phyloP scores from a whole-genome alignment of 92 coral and sea anemone species.

The Actinernus sp. region DNA sequence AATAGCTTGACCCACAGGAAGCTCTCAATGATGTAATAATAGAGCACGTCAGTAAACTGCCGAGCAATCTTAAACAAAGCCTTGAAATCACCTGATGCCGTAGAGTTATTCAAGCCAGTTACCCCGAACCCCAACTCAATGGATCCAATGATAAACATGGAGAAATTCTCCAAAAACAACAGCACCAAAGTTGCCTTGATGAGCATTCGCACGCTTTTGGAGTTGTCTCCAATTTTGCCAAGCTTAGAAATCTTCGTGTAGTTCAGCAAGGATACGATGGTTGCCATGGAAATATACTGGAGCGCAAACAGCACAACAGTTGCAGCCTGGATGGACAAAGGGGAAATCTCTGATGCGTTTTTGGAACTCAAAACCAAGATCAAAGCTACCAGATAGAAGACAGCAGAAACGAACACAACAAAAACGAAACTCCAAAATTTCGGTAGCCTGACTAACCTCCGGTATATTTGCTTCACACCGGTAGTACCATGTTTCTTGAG shows the following conservation, averaged over 20 bases:
- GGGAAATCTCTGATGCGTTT: not conserved
- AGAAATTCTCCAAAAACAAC: not conserved
- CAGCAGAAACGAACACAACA: not conserved
- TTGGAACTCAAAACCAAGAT: not conserved
- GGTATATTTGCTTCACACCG: not conserved
- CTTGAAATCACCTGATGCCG: not conserved
- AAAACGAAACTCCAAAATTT: slow-evolving; percentile 2
- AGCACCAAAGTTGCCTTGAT: not conserved
- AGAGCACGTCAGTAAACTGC: not conserved
- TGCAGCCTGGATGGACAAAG: not conserved
- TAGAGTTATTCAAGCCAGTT: not conserved
- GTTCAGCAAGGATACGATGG: not conserved
- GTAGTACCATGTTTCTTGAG: not conserved
- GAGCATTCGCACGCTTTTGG: not conserved
- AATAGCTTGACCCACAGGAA: slow-evolving; percentile 8
- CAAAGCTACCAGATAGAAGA: not conserved
- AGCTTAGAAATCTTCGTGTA: not conserved
- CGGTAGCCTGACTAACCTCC: not conserved
- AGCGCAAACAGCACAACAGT: not conserved
- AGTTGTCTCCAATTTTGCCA: not conserved
- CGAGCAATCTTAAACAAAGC: not conserved
- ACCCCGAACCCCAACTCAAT: slow-evolving; percentile 8
- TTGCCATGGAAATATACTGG: not conserved
- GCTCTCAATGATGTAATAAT: not conserved
- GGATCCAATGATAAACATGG: not conserved